Evolutionary conservation across 2,797 vertebrate species (phyloP).

Genomic region (Hypotaenidia philippensis): DNA sequence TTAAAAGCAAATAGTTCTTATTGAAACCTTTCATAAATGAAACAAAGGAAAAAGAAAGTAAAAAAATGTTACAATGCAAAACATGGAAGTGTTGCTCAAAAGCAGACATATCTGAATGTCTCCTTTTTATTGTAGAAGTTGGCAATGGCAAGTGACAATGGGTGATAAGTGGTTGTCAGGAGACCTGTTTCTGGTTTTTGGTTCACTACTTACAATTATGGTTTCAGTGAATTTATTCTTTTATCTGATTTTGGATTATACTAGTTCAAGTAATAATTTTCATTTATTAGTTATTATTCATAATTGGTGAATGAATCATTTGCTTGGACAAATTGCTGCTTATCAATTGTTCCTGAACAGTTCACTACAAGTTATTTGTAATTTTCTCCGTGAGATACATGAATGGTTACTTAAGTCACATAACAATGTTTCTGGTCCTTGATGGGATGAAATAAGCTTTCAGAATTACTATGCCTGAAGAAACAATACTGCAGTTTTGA

Average conservation of each 20-base stretch:
- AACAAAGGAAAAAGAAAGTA: background rate
- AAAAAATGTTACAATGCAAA: background rate
- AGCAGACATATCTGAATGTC: background rate
- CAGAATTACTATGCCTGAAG: background rate
- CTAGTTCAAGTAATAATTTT: background rate
- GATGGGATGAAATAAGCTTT: background rate
- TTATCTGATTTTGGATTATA: conserved; percentile 34
- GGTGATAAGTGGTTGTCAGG: background rate
- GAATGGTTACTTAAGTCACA: background rate
- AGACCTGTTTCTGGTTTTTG: background rate
- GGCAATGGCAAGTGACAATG: background rate
- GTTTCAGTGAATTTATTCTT: conserved; percentile 3
- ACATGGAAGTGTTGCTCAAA: background rate
- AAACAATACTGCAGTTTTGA: background rate
- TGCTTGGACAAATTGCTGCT: background rate
- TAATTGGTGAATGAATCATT: background rate
- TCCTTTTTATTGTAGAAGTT: background rate
- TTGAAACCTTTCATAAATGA: background rate
- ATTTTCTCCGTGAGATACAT: background rate
- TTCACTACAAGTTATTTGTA: background rate
- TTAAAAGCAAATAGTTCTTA: conserved; percentile 11
- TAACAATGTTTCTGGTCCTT: background rate
- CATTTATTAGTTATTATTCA: background rate
- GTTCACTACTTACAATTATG: background rate
- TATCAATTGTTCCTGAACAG: background rate